Percentiles rank a stretch among this genome's conserved stretches.
Evolutionary conservation across 2,113 vertebrate genomes (phyloP).

Genomic region (Corydoras maculifer): DNA sequence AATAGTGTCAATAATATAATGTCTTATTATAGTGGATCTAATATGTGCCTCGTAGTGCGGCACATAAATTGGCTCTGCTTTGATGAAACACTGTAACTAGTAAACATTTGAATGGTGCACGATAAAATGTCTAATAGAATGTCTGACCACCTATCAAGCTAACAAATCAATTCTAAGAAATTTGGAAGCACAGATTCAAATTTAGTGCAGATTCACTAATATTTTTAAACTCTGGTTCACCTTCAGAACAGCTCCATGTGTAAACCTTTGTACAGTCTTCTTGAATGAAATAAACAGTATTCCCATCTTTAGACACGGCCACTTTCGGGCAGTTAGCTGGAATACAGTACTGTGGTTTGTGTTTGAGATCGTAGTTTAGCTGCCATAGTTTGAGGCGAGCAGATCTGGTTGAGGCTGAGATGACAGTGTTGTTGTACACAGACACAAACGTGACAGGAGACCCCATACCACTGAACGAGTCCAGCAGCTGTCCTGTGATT

Average conservation of each 20-base stretch:
- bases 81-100: no score
- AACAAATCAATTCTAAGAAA: no score
- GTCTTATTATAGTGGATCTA: no score
- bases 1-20: no score
- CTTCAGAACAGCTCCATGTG: constrained; percentile 68
- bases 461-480: constrained; percentile 58
- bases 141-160: no score
- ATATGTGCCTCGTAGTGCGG: no score
- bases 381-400: constrained; percentile 64
- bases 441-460: constrained; percentile 54
- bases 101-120: no score
- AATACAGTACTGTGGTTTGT: constrained; percentile 46
- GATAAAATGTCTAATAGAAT: no score
- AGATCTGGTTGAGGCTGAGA: constrained; percentile 60
- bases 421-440: constrained; percentile 46
- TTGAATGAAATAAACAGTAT: constrained; percentile 62
- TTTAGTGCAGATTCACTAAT: not conserved
- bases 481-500: constrained; percentile 62
- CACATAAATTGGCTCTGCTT: no score
- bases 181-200: not conserved
- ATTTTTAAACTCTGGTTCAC: constrained; percentile 49
- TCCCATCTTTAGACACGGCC: constrained; percentile 53
- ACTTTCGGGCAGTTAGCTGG: constrained; percentile 58
- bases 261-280: constrained; percentile 59
- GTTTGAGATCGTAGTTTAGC: constrained; percentile 48